These are phyloP conservation scores for Eudemis profundana DNA, from an alignment of 2,888 invertebrate species.

Conservation along the genomic window DNA sequence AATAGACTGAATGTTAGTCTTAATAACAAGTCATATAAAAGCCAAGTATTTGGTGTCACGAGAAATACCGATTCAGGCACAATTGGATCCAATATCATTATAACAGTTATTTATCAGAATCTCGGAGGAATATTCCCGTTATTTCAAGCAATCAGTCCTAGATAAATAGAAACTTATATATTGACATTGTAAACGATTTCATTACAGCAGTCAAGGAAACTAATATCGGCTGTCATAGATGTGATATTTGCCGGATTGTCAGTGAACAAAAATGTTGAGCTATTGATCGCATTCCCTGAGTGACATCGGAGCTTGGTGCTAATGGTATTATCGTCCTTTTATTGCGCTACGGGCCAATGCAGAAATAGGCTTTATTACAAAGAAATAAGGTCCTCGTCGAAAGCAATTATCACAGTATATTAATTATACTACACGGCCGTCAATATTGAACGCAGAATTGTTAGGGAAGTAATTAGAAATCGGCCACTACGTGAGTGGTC, in stretches of 20 bases:
- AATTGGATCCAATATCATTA: conserved; percentile 31
- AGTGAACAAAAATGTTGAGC: conserved; percentile 61
- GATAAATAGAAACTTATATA: conserved; percentile 39
- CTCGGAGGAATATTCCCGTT: conserved; percentile 35
- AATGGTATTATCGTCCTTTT: conserved; percentile 53
- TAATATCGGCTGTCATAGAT: conserved; percentile 42
- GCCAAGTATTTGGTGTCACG: neutral
- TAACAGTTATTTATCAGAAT: conserved; percentile 30
- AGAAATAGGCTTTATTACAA: conserved; percentile 16
- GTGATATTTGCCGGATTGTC: conserved; percentile 49
- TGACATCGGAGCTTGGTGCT: conserved; percentile 58
- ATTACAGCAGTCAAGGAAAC: conserved; percentile 44
- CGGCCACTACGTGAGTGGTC: neutral
- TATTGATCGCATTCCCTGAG: conserved; percentile 56
- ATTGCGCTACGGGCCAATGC: conserved; percentile 30
- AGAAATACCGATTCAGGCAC: neutral
- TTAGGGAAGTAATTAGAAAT: conserved; percentile 24
- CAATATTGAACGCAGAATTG: conserved; percentile 20
- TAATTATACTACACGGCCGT: conserved; percentile 33
- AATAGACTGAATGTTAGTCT: neutral
- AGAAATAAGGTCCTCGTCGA: conserved; percentile 25
- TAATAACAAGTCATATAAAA: conserved; percentile 6
- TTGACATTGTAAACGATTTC: conserved; percentile 45
- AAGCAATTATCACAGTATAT: conserved; percentile 31
- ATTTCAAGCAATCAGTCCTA: conserved; percentile 43